Evolutionary conservation across 2,888 invertebrate species (phyloP).

Genomic region (Atethmia centrago): DNA sequence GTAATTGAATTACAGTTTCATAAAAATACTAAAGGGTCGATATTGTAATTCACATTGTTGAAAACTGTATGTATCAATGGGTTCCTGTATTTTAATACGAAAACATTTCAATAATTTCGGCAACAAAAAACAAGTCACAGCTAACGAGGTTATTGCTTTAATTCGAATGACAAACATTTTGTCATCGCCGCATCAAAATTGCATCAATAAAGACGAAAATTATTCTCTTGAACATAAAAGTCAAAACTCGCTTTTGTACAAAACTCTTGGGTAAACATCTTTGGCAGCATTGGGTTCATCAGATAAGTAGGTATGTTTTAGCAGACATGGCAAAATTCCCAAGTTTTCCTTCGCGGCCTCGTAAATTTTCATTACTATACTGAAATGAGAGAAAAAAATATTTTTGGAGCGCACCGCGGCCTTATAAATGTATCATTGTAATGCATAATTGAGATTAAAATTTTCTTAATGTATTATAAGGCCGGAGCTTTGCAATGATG

Average conservation of each 20-base stretch:
- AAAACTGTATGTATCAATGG: background rate
- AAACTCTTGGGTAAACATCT: conserved; percentile 58
- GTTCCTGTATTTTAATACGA: background rate
- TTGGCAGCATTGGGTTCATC: conserved; percentile 66
- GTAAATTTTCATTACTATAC: conserved; percentile 79
- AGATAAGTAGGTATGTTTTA: conserved; percentile 57
- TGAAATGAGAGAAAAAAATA: conserved; percentile 71
- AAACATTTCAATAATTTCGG: conserved; percentile 7
- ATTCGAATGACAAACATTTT: conserved; percentile 49
- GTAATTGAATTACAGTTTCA: no score
- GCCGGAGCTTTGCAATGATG: conserved; percentile 7
- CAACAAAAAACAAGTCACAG: conserved; percentile 14
- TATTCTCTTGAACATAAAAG: conserved; percentile 52
- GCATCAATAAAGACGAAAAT: conserved; percentile 58
- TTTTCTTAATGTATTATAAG: conserved; percentile 61
- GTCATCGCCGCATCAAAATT: conserved; percentile 54
- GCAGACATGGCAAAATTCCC: conserved; percentile 73
- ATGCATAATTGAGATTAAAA: conserved; percentile 77
- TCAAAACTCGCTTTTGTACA: conserved; percentile 46
- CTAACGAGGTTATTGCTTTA: conserved; percentile 33
- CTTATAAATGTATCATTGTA: conserved; percentile 75
- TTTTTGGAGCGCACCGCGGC: conserved; percentile 64
- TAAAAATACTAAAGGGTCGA: background rate
- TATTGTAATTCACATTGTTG: background rate
- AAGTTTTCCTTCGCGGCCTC: conserved; percentile 72